Conservation (phyloP, 1,140 invertebrate genomes). For the Tribolium castaneum region DNA sequence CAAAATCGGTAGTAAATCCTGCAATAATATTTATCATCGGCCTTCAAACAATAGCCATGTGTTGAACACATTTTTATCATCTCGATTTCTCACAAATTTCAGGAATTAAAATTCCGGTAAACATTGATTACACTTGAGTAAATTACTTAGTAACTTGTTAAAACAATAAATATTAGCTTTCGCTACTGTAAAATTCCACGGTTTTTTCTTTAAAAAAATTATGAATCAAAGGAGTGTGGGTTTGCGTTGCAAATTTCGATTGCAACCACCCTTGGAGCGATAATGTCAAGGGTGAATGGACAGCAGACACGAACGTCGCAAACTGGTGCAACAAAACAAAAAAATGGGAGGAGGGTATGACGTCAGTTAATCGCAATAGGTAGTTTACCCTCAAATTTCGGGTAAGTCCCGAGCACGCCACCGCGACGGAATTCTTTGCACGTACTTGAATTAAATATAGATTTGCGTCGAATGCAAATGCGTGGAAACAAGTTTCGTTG, state of each 20-base stretch:
- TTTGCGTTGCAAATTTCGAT: background rate
- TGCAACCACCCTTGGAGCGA: background rate
- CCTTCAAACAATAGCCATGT: background rate
- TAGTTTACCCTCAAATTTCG: no score
- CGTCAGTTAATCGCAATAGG: no score
- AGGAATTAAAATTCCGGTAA: background rate
- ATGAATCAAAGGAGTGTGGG: background rate
- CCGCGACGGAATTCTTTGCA: no score
- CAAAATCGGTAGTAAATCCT: background rate
- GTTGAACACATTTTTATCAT: background rate
- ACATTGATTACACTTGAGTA: background rate
- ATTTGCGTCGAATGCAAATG: background rate
- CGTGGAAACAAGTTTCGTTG: no score
- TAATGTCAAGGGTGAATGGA: slow-evolving; percentile 14
- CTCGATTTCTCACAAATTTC: background rate
- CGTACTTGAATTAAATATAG: background rate
- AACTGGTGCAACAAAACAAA: no score
- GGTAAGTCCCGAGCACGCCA: no score
- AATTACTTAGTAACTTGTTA: background rate
- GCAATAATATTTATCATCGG: background rate
- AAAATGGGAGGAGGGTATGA: no score
- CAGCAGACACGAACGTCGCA: background rate
- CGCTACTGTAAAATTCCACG: background rate
- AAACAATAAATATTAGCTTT: background rate
- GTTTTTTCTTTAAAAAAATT: background rate